These are phyloP conservation scores for Acinonyx jubatus DNA, from an alignment of 2,113 vertebrate genomes.

Conservation along the genomic window DNA sequence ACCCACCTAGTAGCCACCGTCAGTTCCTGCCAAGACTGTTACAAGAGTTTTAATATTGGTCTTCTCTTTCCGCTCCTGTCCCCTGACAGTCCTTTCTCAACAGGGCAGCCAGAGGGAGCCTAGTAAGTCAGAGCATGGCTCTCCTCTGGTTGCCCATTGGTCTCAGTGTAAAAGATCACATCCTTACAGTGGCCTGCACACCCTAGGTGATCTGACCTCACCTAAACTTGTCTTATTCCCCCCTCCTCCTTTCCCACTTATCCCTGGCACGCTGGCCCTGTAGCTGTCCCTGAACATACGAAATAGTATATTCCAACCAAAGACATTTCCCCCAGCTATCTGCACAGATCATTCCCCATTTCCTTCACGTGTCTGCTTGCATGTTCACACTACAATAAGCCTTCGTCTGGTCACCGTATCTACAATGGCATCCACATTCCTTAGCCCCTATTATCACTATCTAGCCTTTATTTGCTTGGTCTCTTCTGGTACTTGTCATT, in stretches of 20 bases:
- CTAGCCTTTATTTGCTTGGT: not conserved
- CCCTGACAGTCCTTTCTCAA: not conserved
- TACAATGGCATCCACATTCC: not conserved
- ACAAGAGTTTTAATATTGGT: not conserved
- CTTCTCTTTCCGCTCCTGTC: not conserved
- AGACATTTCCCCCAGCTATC: not conserved
- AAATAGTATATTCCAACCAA: not conserved
- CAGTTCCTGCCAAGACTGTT: not conserved
- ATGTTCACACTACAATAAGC: not conserved
- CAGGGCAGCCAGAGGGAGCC: not conserved
- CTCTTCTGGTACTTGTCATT: not conserved
- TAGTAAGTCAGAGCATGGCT: too few relatives aligned
- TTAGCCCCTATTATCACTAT: not conserved
- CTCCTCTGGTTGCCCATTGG: not conserved
- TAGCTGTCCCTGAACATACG: not conserved
- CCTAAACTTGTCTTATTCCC: too few relatives aligned
- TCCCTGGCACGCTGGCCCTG: not conserved
- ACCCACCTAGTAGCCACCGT: not conserved
- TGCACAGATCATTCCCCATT: not conserved
- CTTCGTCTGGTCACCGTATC: not conserved
- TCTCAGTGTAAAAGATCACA: not conserved
- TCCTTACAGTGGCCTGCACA: not conserved
- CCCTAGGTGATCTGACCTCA: not conserved
- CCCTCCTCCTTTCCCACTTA: not conserved
- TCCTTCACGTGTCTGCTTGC: not conserved